phyloP scores from a whole-genome alignment of 1,140 invertebrate species.

The Tetraneura akinire region DNA sequence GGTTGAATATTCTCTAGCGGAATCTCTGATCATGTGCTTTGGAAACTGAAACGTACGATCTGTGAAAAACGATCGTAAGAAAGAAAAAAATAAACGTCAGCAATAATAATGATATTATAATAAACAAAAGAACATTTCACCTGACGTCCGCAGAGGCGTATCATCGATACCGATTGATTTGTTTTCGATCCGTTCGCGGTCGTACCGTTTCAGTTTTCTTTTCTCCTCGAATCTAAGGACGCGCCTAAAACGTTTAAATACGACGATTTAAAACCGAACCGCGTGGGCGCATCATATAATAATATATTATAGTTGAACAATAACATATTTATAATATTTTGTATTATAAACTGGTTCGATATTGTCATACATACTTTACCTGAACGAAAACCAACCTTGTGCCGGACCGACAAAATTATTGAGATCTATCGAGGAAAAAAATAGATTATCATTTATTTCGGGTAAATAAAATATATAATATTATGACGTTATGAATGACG shows the following conservation, averaged over 20 bases:
- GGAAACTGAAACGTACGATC: background rate
- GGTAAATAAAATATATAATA: too few relatives aligned
- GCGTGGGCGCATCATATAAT: background rate
- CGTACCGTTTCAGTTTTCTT: background rate
- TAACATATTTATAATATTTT: background rate
- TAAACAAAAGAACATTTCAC: background rate
- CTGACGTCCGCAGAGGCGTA: background rate
- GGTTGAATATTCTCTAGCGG: background rate
- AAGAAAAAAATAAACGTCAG: too few relatives aligned
- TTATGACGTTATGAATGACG: too few relatives aligned
- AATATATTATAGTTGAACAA: background rate
- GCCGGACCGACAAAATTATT: background rate
- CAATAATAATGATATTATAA: too few relatives aligned
- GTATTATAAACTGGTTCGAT: background rate
- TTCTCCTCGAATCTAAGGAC: constrained; percentile 3
- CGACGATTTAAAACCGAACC: too few relatives aligned
- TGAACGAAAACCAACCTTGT: constrained; percentile 44
- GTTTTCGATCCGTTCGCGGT: background rate
- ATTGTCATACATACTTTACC: too few relatives aligned
- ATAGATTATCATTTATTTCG: background rate
- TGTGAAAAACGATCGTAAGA: background rate
- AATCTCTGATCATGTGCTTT: constrained; percentile 41
- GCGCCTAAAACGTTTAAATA: background rate
- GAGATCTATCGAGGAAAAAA: background rate
- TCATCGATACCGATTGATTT: background rate